These are phyloP conservation scores for Cairina moschata DNA, from an alignment of 2,113 vertebrate species.

Conservation along the genomic window DNA sequence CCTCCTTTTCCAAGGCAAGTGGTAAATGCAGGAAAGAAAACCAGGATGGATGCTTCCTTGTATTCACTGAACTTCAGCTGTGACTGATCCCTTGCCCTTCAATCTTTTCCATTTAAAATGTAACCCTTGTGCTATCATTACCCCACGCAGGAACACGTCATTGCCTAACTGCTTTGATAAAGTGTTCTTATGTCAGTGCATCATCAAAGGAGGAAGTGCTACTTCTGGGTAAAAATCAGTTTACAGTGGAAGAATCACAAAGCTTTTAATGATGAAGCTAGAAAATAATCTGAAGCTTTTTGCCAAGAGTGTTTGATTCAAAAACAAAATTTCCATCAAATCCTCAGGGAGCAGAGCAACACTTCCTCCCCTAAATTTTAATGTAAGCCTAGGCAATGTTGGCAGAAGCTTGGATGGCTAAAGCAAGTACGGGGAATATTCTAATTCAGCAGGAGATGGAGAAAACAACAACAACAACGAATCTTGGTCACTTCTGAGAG, in stretches of 20 bases:
- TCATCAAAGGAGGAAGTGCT: neutral
- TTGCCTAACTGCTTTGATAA: neutral
- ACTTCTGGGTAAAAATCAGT: neutral
- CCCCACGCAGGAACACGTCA: neutral
- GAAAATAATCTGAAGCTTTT: neutral
- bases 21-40: neutral
- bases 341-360: neutral
- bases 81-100: neutral
- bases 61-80: neutral
- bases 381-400: neutral
- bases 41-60: neutral
- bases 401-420: neutral
- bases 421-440: neutral
- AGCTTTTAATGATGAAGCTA: neutral
- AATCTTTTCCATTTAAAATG: neutral
- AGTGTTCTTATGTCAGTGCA: neutral
- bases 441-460: neutral
- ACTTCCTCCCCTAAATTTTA: conserved; percentile 6
- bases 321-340: neutral
- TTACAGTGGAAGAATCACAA: neutral
- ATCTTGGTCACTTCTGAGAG: neutral
- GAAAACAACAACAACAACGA: neutral
- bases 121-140: neutral
- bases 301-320: neutral
- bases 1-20: neutral